Conservation (phyloP, 2,797 vertebrate genomes). For the Thripadectes ignobilis region DNA sequence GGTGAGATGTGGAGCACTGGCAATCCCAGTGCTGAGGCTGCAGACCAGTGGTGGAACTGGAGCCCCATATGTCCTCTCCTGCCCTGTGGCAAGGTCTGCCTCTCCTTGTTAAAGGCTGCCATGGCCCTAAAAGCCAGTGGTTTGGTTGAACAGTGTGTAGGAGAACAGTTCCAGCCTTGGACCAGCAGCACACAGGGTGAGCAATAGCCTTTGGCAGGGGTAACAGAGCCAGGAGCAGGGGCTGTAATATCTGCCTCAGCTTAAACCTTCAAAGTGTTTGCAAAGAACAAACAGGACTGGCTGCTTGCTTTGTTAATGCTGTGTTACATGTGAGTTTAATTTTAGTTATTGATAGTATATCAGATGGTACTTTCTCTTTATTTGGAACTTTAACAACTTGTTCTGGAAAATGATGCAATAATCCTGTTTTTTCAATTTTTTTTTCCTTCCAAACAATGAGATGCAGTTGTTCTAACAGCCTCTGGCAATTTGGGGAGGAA, state of each 20-base stretch:
- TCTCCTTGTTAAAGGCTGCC: background rate
- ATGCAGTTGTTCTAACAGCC: slow-evolving; percentile 20
- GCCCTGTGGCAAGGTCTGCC: background rate
- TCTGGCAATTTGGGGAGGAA: slow-evolving; percentile 6
- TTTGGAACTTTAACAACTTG: background rate
- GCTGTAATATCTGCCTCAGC: background rate
- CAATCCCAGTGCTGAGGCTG: too few relatives aligned
- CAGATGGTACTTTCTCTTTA: background rate
- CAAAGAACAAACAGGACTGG: background rate
- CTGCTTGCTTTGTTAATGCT: background rate
- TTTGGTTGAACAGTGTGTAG: background rate
- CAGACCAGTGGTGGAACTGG: background rate
- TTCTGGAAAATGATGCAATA: background rate
- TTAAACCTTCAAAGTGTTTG: background rate
- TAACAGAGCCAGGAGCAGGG: background rate
- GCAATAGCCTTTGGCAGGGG: background rate
- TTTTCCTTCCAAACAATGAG: background rate
- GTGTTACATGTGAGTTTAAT: background rate
- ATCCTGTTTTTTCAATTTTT: background rate
- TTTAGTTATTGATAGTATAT: background rate
- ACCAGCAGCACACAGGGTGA: background rate
- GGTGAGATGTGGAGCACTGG: background rate
- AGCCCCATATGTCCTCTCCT: rapidly evolving
- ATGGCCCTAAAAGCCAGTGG: background rate
- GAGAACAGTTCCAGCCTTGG: background rate